These are phyloP conservation scores for Drosophila bunnanda DNA, from an alignment of 2,888 invertebrate genomes.

Conservation along the genomic window DNA sequence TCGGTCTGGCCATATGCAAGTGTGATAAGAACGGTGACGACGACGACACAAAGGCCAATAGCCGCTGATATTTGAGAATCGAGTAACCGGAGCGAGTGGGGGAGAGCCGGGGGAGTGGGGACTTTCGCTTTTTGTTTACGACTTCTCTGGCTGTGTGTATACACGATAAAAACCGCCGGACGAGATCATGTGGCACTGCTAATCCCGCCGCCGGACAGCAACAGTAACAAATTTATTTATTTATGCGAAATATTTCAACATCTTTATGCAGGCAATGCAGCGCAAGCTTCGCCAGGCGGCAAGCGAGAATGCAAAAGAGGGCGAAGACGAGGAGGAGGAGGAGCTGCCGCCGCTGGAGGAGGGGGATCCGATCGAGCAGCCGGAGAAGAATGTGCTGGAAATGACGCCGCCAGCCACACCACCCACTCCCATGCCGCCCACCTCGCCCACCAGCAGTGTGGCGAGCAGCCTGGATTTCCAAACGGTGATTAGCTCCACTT, in stretches of 20 bases:
- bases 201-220: constrained; percentile 31
- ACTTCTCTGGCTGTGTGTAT: constrained; percentile 5
- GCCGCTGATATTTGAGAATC: constrained; percentile 56
- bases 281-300: constrained; percentile 62
- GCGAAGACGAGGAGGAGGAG: constrained; percentile 17
- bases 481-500: constrained; percentile 41
- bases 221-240: constrained; percentile 53
- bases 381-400: constrained; percentile 57
- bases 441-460: constrained; percentile 66
- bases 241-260: constrained; percentile 48
- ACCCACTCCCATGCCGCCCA: constrained; percentile 65
- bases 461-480: constrained; percentile 62
- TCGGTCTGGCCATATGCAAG: constrained; percentile 42
- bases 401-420: constrained; percentile 73
- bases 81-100: constrained; percentile 7
- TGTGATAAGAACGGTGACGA: constrained; percentile 67
- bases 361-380: constrained; percentile 18
- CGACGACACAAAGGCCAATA: constrained; percentile 68
- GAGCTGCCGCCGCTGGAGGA: constrained; percentile 7
- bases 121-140: constrained; percentile 65
- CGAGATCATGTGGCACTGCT: constrained; percentile 53
- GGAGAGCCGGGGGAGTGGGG: neutral
- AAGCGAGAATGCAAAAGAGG: constrained; percentile 40
- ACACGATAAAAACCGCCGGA: constrained; percentile 5
- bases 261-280: constrained; percentile 65